These are phyloP conservation scores for Hofmannophila pseudospretella DNA, from an alignment of 2,888 invertebrate genomes.

Conservation along the genomic window DNA sequence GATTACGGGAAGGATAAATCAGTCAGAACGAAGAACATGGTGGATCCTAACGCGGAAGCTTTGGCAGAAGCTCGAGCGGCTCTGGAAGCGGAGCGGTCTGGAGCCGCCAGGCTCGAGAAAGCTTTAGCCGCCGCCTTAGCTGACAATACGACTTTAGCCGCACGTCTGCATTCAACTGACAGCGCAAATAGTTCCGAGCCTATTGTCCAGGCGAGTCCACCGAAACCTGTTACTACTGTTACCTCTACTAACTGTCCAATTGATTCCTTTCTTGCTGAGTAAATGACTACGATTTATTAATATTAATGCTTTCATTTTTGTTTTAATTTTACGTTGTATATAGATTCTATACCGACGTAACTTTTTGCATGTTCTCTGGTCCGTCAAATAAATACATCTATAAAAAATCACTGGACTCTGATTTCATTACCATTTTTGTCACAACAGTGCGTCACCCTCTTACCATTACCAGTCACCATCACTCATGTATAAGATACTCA, in stretches of 20 bases:
- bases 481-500: background rate
- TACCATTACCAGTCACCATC: conserved; percentile 1
- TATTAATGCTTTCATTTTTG: background rate
- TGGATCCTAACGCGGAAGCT: conserved; percentile 33
- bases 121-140: conserved; percentile 54
- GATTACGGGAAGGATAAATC: conserved; percentile 14
- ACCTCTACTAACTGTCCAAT: conserved; percentile 46
- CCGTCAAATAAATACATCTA: conserved; percentile 4
- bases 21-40: conserved; percentile 15
- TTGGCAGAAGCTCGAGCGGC: conserved; percentile 43
- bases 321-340: conserved; percentile 4
- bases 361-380: conserved; percentile 1
- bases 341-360: background rate
- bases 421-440: conserved; percentile 1
- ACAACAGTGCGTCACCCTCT: background rate
- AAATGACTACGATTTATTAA: conserved; percentile 13
- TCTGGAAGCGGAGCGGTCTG: conserved; percentile 52
- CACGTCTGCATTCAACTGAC: conserved; percentile 38
- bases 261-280: conserved; percentile 62
- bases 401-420: background rate
- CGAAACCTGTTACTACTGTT: conserved; percentile 20
- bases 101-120: conserved; percentile 45
- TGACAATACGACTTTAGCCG: conserved; percentile 51
- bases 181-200: no score
- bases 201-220: conserved; percentile 20